phyloP scores from a whole-genome alignment of 2,113 vertebrate species.

The Pitta sordida region DNA sequence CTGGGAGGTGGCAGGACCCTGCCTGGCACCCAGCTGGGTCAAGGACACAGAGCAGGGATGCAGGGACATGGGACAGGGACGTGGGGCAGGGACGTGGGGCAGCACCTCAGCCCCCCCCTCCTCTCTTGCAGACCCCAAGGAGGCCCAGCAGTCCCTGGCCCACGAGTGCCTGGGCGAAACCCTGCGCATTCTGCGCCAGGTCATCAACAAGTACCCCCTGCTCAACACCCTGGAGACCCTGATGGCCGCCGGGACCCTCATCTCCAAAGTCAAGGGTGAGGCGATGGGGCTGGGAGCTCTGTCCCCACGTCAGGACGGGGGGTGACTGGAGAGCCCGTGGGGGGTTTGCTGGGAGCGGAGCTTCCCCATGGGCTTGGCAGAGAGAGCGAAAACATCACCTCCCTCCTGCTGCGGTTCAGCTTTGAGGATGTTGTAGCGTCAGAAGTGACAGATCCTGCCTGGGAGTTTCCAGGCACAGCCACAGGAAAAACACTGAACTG shows the following conservation, averaged over 20 bases:
- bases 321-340: accelerated
- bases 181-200: slow-evolving; percentile 85
- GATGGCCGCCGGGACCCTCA: slow-evolving; percentile 90
- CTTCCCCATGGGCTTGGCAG: accelerated
- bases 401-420: not conserved
- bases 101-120: not conserved
- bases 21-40: not conserved
- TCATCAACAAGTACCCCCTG: slow-evolving; percentile 89
- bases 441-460: not conserved
- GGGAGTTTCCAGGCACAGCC: not conserved
- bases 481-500: not conserved
- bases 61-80: not conserved
- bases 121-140: slow-evolving; percentile 75
- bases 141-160: slow-evolving; percentile 82
- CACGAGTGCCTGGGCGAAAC: slow-evolving; percentile 91
- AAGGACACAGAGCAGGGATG: not conserved
- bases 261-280: slow-evolving; percentile 94
- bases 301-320: accelerated
- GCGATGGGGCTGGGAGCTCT: not conserved
- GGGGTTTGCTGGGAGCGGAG: accelerated
- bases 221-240: slow-evolving; percentile 95
- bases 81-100: not conserved
- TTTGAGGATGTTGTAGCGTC: not conserved
- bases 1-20: not conserved
- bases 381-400: accelerated